These are phyloP conservation scores for Danio kyathit DNA, from an alignment of 2,797 vertebrate genomes.

Conservation along the genomic window DNA sequence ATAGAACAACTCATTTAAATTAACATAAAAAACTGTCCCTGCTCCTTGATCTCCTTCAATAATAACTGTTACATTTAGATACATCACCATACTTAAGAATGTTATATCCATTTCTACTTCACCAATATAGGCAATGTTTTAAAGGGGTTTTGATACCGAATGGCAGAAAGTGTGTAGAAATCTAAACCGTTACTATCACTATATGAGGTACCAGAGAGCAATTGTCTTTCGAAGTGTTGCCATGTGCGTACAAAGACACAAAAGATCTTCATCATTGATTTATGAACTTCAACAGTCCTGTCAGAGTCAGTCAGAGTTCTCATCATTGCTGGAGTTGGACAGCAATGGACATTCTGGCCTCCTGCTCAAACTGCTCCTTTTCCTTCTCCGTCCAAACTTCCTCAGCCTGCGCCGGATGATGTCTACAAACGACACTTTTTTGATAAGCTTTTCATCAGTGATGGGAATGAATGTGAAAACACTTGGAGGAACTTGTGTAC, in stretches of 20 bases:
- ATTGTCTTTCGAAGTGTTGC: background rate
- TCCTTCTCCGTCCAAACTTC: conserved; percentile 74
- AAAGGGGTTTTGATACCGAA: background rate
- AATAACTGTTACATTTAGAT: background rate
- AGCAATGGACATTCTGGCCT: conserved; percentile 75
- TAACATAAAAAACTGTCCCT: too few relatives aligned
- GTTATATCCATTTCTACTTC: background rate
- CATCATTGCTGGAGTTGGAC: conserved; percentile 69
- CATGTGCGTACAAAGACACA: background rate
- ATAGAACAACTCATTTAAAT: too few relatives aligned
- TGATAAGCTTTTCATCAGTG: conserved; percentile 5
- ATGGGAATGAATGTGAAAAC: background rate
- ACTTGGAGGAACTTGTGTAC: conserved; percentile 35
- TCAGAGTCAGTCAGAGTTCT: conserved; percentile 56
- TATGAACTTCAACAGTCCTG: background rate
- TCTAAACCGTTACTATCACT: background rate
- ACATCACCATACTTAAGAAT: background rate
- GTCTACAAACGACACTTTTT: conserved; percentile 67
- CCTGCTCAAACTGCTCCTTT: conserved; percentile 62
- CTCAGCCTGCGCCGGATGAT: conserved; percentile 80
- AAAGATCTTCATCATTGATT: background rate
- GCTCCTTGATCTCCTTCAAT: too few relatives aligned
- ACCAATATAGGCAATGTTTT: background rate
- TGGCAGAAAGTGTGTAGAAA: conserved; percentile 1
- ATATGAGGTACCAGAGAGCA: background rate